Conservation (phyloP, 2,797 vertebrate species). For the Phataginus tetradactyla region DNA sequence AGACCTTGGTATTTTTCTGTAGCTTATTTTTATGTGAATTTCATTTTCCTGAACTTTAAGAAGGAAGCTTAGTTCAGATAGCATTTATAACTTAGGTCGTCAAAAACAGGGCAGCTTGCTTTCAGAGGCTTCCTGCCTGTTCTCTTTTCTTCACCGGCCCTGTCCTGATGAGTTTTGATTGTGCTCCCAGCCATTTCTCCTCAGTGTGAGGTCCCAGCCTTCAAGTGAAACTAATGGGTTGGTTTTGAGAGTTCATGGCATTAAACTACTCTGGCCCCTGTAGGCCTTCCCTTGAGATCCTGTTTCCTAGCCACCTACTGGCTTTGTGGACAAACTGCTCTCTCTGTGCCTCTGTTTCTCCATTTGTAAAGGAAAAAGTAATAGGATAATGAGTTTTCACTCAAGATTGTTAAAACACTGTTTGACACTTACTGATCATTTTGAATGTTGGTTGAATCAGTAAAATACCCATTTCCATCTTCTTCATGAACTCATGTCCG, state of each 20-base stretch:
- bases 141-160: neutral
- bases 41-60: constrained; percentile 26
- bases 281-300: neutral
- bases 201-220: neutral
- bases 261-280: neutral
- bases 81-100: neutral
- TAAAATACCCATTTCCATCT: neutral
- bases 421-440: neutral
- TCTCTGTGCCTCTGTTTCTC: neutral
- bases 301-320: neutral
- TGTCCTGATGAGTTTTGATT: neutral
- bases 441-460: constrained; percentile 1
- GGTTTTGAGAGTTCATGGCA: neutral
- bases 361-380: neutral
- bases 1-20: neutral
- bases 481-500: neutral
- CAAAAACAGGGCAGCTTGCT: constrained; percentile 5
- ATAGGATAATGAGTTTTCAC: constrained; percentile 6
- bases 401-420: neutral
- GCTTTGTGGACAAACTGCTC: neutral
- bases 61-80: neutral
- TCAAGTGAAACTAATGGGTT: neutral
- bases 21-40: constrained; percentile 37
- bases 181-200: neutral
- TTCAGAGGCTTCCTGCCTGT: neutral